Percentiles rank a stretch among this genome's conserved stretches.
phyloP scores from a whole-genome alignment of 2,113 vertebrate genomes.

The Verasper variegatus region DNA sequence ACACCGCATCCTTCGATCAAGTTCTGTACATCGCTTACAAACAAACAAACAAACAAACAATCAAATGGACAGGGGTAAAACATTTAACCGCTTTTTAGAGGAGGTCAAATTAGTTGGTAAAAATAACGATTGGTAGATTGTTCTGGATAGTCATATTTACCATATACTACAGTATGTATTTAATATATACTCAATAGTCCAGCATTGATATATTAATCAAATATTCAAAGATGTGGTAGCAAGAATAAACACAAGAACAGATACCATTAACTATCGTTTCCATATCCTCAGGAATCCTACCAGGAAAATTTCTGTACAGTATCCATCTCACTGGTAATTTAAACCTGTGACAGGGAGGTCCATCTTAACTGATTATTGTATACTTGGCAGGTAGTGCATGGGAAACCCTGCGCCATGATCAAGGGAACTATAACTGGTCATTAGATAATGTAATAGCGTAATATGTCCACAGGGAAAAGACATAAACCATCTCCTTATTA shows the following conservation, averaged over 20 bases:
- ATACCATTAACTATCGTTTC: slow-evolving; percentile 1
- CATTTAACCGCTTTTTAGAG: too few species aligned
- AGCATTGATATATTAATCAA: neutral
- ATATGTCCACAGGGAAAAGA: slow-evolving; percentile 62
- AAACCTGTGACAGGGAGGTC: slow-evolving; percentile 32
- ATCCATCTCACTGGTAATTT: slow-evolving; percentile 35
- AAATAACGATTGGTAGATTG: too few species aligned
- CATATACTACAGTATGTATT: neutral
- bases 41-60: too few species aligned
- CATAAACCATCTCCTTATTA: slow-evolving; percentile 60
- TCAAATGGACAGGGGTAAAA: too few species aligned
- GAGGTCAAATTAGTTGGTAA: too few species aligned
- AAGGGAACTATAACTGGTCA: slow-evolving; percentile 71
- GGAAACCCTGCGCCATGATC: slow-evolving; percentile 68
- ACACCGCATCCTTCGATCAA: too few species aligned
- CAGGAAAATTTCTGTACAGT: neutral
- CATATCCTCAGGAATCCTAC: slow-evolving; percentile 1
- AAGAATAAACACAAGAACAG: slow-evolving; percentile 9
- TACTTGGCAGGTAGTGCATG: slow-evolving; percentile 56
- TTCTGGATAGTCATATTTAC: too few species aligned
- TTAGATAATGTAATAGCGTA: slow-evolving; percentile 68
- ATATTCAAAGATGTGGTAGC: neutral
- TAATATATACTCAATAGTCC: neutral
- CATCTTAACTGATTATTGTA: slow-evolving; percentile 51
- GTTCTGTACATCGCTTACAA: too few species aligned